Base-by-base conservation (phyloP, 2,797 vertebrate genomes). In the Acanthis flammea region DNA sequence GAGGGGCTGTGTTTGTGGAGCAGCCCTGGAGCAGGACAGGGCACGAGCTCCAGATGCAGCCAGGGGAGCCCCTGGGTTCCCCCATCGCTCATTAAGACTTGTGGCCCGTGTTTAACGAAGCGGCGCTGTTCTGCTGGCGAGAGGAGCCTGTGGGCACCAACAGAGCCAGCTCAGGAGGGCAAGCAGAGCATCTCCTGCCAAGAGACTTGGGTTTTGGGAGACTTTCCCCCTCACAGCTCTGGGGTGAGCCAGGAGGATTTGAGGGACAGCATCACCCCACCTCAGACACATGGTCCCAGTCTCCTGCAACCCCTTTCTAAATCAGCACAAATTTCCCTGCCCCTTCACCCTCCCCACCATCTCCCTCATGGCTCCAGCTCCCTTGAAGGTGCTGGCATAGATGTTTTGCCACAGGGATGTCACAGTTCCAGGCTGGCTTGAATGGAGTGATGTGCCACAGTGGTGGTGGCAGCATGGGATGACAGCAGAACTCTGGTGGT, bases 281-380 rank as follows among this genome's bases (percentile, higher is more conserved):
- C 33, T 83, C 9, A 8, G 73, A 93, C 70, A 77, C 12, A 7
- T 0, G 0, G 55, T 82, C 82, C 47, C 6, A 1, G 65, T 76
- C 50, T 92, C 73, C 68, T 90, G 72, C 75, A 85, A 63, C 60
- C 35, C 71, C 39, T 73, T 75, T 92, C 50, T 87, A 83, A 95
- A 97, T 91, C 95, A 97, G 96, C 96, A 97, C 94, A 97, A 94
- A 22, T 61, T 74, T 68, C 72, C 78, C 37, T 75, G 54, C 21
- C 37, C 76, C 39, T 62, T 77, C 3, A 3, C 76, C 21, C 41
- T 60, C 42, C 47, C 35, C 11, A 1, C 19, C 27, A 30, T 16
- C 28, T 66, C 21, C 28, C 2, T 33, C 45, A 60, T 27, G 80
- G 60, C 55, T 92, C 81, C 0, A 0, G 41, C 48, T 63, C 60